Evolutionary conservation across 2,797 vertebrate species (phyloP).

Genomic region (Danio jaintianensis): DNA sequence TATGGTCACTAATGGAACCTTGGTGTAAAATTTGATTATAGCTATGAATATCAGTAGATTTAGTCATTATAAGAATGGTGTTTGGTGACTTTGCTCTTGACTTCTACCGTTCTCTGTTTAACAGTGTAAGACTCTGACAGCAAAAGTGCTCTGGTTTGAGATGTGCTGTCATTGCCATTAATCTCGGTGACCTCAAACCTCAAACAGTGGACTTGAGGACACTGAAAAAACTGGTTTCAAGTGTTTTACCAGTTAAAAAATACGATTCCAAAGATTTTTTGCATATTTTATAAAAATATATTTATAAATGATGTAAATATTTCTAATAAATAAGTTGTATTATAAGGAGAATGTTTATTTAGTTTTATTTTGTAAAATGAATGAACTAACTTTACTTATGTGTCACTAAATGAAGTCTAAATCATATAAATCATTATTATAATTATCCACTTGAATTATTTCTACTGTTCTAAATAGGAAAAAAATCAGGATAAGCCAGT

Average conservation of each 20-base stretch:
- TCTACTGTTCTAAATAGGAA: background rate
- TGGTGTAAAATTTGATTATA: too few relatives aligned
- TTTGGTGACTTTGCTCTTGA: background rate
- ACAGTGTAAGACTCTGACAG: background rate
- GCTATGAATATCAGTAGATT: constrained; percentile 65
- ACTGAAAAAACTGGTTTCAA: background rate
- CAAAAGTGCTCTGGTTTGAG: constrained; percentile 8
- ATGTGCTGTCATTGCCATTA: background rate
- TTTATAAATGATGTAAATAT: too few relatives aligned
- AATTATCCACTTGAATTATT: too few relatives aligned
- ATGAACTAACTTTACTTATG: too few relatives aligned
- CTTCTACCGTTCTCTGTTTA: background rate
- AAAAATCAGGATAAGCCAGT: background rate
- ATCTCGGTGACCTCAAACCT: constrained; percentile 2
- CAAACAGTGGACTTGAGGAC: background rate
- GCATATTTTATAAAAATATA: background rate
- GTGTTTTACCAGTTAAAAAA: background rate
- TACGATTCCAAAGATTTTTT: background rate
- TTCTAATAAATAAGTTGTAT: too few relatives aligned
- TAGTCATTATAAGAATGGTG: constrained; percentile 54
- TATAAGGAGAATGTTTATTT: too few relatives aligned
- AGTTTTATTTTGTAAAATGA: too few relatives aligned
- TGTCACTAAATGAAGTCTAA: too few relatives aligned
- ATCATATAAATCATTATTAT: too few relatives aligned
- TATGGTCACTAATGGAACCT: too few relatives aligned